phyloP scores from a whole-genome alignment of 1,140 invertebrate genomes.

The Chlorops oryzae region DNA sequence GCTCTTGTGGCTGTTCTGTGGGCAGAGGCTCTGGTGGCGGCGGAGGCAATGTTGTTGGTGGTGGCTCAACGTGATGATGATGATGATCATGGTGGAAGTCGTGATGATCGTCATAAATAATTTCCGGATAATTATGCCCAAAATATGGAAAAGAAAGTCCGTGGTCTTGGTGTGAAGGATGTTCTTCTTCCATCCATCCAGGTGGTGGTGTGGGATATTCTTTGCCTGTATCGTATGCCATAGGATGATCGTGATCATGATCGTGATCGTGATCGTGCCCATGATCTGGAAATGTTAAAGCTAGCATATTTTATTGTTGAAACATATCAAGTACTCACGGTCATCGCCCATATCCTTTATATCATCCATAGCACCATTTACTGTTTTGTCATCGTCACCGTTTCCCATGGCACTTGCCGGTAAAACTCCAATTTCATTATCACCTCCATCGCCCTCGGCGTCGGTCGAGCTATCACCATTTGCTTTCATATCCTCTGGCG shows the following conservation, averaged over 20 bases:
- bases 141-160: slow-evolving; percentile 37
- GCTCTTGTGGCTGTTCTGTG: slow-evolving; percentile 55
- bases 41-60: slow-evolving; percentile 45
- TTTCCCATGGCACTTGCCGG: slow-evolving; percentile 38
- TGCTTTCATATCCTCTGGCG: slow-evolving; percentile 20
- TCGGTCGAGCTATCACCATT: slow-evolving; percentile 16
- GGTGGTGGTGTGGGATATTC: slow-evolving; percentile 42
- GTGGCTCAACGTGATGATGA: slow-evolving; percentile 34
- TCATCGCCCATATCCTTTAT: slow-evolving; percentile 1
- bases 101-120: slow-evolving; percentile 50
- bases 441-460: slow-evolving; percentile 26
- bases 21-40: slow-evolving; percentile 47
- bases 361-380: slow-evolving; percentile 16
- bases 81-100: slow-evolving; percentile 50
- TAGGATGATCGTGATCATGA: slow-evolving; percentile 6
- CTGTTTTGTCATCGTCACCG: slow-evolving; percentile 16
- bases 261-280: neutral
- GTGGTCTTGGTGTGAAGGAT: slow-evolving; percentile 25
- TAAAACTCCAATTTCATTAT: slow-evolving; percentile 35
- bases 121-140: slow-evolving; percentile 46
- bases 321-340: neutral
- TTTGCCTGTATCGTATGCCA: slow-evolving; percentile 32
- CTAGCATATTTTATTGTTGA: neutral
- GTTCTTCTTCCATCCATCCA: slow-evolving; percentile 35
- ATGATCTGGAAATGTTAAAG: neutral